These are phyloP conservation scores for Hydractinia symbiolongicarpus DNA, from an alignment of 30 jellyfish, hydroid and myxozoan genomes.

Conservation along the genomic window DNA sequence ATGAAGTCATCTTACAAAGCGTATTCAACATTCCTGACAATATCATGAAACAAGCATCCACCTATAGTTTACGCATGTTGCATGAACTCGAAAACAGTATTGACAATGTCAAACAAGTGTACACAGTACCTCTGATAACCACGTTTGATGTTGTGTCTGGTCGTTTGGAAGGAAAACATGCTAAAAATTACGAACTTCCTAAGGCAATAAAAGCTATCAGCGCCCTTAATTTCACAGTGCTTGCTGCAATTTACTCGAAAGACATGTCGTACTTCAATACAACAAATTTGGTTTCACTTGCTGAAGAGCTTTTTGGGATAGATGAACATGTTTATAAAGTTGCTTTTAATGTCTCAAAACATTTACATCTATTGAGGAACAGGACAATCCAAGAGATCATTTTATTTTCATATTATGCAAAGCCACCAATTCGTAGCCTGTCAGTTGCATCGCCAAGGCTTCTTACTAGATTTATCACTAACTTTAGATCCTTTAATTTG, in stretches of 20 bases:
- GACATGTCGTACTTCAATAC: not conserved
- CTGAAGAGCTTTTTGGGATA: not conserved
- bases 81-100: not conserved
- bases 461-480: not conserved
- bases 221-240: not conserved
- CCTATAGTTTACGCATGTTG: not conserved
- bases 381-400: not conserved
- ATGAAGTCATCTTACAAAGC: not conserved
- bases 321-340: not conserved
- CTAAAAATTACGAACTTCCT: not conserved
- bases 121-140: not conserved
- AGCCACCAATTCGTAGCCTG: not conserved
- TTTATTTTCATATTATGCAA: not conserved
- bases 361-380: not conserved
- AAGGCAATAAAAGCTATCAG: not conserved
- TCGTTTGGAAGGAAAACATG: not conserved
- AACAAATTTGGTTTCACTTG: not conserved
- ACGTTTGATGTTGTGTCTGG: not conserved
- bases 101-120: constrained; percentile 7
- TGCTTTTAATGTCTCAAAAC: not conserved
- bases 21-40: not conserved
- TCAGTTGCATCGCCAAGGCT: not conserved
- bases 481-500: not conserved
- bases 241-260: not conserved
- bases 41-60: not conserved